Percentiles rank a stretch among this genome's conserved stretches.
Conservation (phyloP, 2,113 vertebrate species). For the Hemicordylus capensis region DNA sequence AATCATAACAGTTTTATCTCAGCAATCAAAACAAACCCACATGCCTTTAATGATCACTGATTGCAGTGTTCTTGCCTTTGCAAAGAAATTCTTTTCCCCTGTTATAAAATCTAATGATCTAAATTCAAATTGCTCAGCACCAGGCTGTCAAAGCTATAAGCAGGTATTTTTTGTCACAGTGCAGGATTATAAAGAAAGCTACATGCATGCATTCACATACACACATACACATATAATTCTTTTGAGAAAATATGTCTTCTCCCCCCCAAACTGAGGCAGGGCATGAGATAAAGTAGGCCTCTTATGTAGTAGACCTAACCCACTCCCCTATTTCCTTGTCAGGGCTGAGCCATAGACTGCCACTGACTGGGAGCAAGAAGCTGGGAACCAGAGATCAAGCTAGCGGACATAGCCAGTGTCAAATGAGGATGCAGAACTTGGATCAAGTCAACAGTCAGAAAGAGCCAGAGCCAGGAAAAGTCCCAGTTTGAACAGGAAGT, state of each 20-base stretch:
- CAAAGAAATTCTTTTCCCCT: constrained; percentile 48
- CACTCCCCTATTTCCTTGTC: neutral
- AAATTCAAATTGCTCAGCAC: constrained; percentile 58
- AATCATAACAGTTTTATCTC: constrained; percentile 23
- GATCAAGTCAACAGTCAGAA: no score
- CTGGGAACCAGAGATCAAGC: no score
- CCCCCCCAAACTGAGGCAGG: constrained; percentile 23
- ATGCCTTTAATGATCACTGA: constrained; percentile 38
- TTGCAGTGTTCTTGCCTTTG: constrained; percentile 35
- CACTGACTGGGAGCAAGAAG: no score
- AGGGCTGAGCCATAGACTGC: no score
- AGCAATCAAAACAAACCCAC: constrained; percentile 44
- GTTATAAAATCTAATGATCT: constrained; percentile 57
- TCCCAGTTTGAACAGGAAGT: neutral
- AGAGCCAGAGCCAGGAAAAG: no score
- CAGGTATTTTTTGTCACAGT: constrained; percentile 36
- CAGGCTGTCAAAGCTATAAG: constrained; percentile 3
- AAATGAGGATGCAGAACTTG: no score
- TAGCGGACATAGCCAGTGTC: no score
- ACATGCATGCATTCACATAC: constrained; percentile 13
- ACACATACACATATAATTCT: neutral
- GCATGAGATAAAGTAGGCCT: neutral
- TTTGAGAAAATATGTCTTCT: constrained; percentile 21
- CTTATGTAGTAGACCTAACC: neutral
- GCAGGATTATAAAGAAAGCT: constrained; percentile 49